These are phyloP conservation scores for Mesembrinibis cayennensis DNA, from an alignment of 2,113 vertebrate species.

Conservation along the genomic window DNA sequence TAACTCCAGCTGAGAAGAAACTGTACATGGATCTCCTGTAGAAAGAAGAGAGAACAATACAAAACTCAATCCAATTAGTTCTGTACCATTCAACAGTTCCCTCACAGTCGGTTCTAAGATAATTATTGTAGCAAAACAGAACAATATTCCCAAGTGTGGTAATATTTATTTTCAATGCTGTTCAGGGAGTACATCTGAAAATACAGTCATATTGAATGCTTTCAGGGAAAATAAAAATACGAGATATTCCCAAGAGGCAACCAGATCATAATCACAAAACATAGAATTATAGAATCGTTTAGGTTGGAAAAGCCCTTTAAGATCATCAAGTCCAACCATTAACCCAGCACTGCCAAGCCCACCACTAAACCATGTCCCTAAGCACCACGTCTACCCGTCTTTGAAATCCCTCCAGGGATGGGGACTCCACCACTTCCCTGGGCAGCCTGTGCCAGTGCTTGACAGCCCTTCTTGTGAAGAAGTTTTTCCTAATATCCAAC, in stretches of 20 bases:
- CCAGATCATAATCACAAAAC: not conserved
- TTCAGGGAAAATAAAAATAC: not conserved
- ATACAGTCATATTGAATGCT: not conserved
- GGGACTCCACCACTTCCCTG: too few species aligned
- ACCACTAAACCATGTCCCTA: too few species aligned
- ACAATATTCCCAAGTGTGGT: not conserved
- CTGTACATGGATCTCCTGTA: constrained; percentile 95
- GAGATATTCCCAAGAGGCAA: not conserved
- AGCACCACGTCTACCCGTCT: too few species aligned
- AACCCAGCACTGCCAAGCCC: too few species aligned
- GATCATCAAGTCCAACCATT: too few species aligned
- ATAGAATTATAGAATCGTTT: too few species aligned
- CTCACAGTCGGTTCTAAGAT: not conserved
- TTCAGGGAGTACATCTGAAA: not conserved
- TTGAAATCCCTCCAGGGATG: too few species aligned
- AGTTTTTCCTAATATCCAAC: too few species aligned
- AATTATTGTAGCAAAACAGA: not conserved
- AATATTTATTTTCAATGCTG: not conserved
- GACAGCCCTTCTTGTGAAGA: too few species aligned
- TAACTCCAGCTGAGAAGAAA: constrained; percentile 97
- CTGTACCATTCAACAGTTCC: not conserved
- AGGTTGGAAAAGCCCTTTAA: too few species aligned
- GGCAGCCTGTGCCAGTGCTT: too few species aligned
- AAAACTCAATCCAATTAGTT: not conserved
- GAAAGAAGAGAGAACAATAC: not conserved